Base-by-base conservation (phyloP, 2,888 invertebrate species). In the Caradrina clavipalpis region DNA sequence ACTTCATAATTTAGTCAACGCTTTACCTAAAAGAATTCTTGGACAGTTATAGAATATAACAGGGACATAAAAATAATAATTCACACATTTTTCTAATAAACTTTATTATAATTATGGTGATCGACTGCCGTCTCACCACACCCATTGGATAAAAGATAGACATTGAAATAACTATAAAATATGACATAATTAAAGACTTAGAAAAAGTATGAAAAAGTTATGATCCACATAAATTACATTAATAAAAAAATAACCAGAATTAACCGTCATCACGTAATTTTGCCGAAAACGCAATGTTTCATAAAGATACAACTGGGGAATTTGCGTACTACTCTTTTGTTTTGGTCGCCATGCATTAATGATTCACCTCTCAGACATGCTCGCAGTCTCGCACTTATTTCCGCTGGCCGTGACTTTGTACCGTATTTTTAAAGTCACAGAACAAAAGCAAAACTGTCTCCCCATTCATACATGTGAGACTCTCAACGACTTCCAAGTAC, bases 361-460 rank as follows among this genome's bases (percentile, higher is more conserved):
- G 80, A 79, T 60, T 82, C 73, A 81, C 53, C 58, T 61, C 56
- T 53, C n/a, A 57, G 55, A 22, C 56, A 31, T 47, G 61, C 56
- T 68, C 57, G 54, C 76, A 75, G 66, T 67, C 60, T 71, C 31
- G 69, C 77, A 75, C 72, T 73, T 81, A 84, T 81, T 82, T 83
- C 82, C 78, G 78, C 78, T 83, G 84, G 68, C 83, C 85, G 76
- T 86, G 86, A 88, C 86, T 77, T 83, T 82, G 72, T 80, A 85
- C 82, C 81, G 83, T 80, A 85, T 82, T 45, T 17, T 45, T 81
- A 82, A 74, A 66, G 74, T 81, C 76, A 74, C 65, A 73, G 67
- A 84, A 85, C 82, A 82, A 87, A 84, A 83, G 81, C 81, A 80
- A 80, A 75, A 84, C 84, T 84, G 83, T 86, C 81, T 86, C 78